These are phyloP conservation scores for Melopsittacus undulatus DNA, from an alignment of 2,797 vertebrate genomes.

Conservation along the genomic window DNA sequence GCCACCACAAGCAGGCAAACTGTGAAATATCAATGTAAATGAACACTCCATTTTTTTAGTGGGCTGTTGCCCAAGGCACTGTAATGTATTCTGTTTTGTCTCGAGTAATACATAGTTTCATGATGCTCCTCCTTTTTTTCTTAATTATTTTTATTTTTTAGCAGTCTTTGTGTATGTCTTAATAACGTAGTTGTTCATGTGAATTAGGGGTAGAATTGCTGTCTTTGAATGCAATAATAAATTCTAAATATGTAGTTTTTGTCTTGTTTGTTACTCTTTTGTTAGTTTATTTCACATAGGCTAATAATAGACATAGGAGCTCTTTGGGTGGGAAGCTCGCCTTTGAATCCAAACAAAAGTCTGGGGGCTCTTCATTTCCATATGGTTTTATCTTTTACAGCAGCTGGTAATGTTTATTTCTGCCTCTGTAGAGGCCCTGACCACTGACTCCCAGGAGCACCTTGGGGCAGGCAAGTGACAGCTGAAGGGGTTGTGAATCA, in stretches of 20 bases:
- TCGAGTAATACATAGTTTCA: background rate
- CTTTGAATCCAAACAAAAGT: background rate
- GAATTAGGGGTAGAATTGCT: background rate
- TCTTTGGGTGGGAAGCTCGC: fast-evolving
- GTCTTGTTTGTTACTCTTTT: background rate
- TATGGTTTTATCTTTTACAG: background rate
- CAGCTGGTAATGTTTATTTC: background rate
- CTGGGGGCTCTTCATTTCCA: background rate
- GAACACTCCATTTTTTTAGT: background rate
- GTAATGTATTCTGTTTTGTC: background rate
- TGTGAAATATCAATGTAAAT: background rate
- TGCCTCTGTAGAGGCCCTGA: background rate
- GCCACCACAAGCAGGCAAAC: background rate
- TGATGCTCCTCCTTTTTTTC: background rate
- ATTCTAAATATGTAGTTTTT: background rate
- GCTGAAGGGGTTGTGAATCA: background rate
- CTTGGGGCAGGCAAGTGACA: background rate
- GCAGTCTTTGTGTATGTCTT: background rate
- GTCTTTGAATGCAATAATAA: background rate
- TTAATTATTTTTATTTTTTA: background rate
- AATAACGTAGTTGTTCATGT: background rate
- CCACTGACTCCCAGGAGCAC: background rate
- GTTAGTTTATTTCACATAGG: background rate
- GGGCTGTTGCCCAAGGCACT: background rate
- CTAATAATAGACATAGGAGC: background rate